phyloP scores from a whole-genome alignment of 2,113 vertebrate species.

The Sylvia atricapilla region DNA sequence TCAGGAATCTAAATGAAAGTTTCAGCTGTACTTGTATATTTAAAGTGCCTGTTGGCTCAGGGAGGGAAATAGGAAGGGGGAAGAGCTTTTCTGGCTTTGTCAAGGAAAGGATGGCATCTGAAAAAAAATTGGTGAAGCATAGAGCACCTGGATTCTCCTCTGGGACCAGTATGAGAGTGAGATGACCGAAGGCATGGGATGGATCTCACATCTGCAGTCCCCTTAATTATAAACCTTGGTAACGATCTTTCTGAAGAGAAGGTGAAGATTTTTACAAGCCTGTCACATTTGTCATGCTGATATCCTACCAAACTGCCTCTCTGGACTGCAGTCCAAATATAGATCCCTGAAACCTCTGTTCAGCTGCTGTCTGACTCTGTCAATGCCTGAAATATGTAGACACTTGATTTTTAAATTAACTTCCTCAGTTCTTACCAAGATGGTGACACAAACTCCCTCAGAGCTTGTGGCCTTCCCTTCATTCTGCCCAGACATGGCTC shows the following conservation, averaged over 20 bases:
- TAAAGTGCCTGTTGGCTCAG: slow-evolving; percentile 7
- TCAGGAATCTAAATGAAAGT: slow-evolving; percentile 52
- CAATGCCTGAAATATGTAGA: not conserved
- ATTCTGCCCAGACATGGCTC: not conserved
- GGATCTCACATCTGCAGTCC: not conserved
- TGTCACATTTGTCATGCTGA: slow-evolving; percentile 4
- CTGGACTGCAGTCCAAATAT: slow-evolving; percentile 6
- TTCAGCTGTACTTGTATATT: slow-evolving; percentile 32
- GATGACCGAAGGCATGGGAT: not conserved
- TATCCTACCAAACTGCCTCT: not conserved
- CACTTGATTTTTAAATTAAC: not conserved
- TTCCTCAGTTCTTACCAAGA: not conserved
- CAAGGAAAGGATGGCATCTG: not conserved
- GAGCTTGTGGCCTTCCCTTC: not conserved
- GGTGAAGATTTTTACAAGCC: not conserved
- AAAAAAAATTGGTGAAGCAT: not conserved
- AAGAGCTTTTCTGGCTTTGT: not conserved
- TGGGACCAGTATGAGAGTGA: not conserved
- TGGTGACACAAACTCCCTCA: not conserved
- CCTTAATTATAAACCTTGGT: not conserved
- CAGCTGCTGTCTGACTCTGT: not conserved
- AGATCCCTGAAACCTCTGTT: not conserved
- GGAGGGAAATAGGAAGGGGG: not conserved
- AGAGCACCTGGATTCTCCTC: not conserved
- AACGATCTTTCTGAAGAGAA: not conserved